Evolutionary conservation across 2,113 vertebrate species (phyloP), one percentile per base, ranked within the genome.

Genomic region (Cyanoramphus novaezelandiae): DNA sequence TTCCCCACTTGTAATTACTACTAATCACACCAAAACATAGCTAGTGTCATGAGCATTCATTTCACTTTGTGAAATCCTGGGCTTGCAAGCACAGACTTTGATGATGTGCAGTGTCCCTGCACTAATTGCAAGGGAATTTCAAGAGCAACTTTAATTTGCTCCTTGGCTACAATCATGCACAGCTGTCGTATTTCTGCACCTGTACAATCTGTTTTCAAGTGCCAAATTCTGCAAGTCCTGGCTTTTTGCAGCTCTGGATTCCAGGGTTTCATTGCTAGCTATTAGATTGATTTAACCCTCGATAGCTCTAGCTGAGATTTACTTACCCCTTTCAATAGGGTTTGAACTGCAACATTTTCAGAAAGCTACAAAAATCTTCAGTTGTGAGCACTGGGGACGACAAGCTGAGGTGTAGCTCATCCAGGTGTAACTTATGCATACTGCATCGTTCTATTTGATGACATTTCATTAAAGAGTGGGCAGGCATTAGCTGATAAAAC

Each of bases 141-240:
- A 35, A 93, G 25, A 92, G 47, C 55, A 94, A 69, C 83, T 78
- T 94, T 88, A 80, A 71, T 90, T 75, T 23, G 2, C 4, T 96
- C 49, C 70, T 77, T 52, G 86, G 44, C 78, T 71, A 47, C 24
- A 17, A 89, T 94, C 11, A 6, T 50, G 64, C 50, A 64, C 86
- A 97, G 96, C 91, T 96, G 96, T 94, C 78, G 17, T 49, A 47
- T 57, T 76, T 89, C 86, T 94, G 95, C 95, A 95, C 90, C 82
- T 96, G 94, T 86, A 94, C 47, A 88, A 74, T 76, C 52, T 79
- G 57, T 35, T 85, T 69, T 59, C 46, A 59, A n/a, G 50, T 82
- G 87, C 90, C 88, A 94, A 93, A 95, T 95, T 94, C 91, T 88
- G 70, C 78, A 89, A 92, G 49, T 50, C 76, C 57, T 62, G 89